Base-by-base conservation (phyloP, 2,113 vertebrate genomes). In the Pachycephala philippinensis region DNA sequence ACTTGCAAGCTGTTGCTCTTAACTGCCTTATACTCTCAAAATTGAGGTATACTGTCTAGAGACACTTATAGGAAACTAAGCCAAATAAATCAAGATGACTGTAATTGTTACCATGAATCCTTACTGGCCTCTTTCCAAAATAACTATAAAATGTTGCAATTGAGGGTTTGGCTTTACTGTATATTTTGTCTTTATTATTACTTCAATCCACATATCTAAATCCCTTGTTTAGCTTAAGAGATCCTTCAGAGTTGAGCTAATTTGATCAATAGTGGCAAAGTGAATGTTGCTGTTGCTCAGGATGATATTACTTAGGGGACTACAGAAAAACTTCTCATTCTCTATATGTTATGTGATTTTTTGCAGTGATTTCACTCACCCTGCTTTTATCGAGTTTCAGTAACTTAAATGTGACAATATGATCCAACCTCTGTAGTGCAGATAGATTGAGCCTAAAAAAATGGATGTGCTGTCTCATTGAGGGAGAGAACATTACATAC, bases 1-100 rank as follows among this genome's bases (percentile, higher is more conserved):
- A 75, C 15, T 87, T 85, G 16, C 63, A 88, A 88, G 45, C 28
- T 94, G 66, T 80, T 72, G 26, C 37, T 80, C n/a, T 76, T 85
- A 90, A 83, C n/a, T 65, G 7, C 39, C 26, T 84, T 61, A 35
- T n/a, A 61, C 20, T 76, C 49, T 61, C 31, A 91, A 90, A 91
- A 72, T 40, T 31, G 24, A 68, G 28, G 42, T 80, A 70, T 81
- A 28, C 45, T 74, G 17, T 87, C 61, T 65, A 57, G 40, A 85
- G 35, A 71, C 60, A 56, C 13, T 79, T 79, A 35, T 0, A 49
- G 40, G 53, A 89, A 87, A 68, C 31, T 24, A 64, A 87, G 10
- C 18, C 40, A 76, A 94, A 91, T 91, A 93, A 84, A 95, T 89
- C 87, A 93, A 77, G 61, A 79, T 84, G 3, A 42, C 15, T 84